Base-by-base conservation (phyloP, 2,888 invertebrate genomes). In the Thecophora atra region DNA sequence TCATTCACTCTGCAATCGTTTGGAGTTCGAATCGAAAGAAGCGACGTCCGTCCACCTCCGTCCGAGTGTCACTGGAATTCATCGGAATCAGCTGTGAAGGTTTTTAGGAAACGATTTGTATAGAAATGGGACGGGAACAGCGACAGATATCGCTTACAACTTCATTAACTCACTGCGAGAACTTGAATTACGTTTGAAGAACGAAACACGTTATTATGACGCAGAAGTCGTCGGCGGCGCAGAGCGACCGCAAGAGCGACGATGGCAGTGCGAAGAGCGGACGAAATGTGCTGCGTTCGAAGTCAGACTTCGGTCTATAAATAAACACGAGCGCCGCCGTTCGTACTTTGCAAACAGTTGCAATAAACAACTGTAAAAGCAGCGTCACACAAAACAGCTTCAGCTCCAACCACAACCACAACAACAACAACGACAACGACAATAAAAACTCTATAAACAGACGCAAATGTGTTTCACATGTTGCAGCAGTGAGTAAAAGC, bases 81-180 rank as follows among this genome's bases (percentile, higher is more conserved):
- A 37, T 37, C 11, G 37, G 11, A 51, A 51, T 51, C 51, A 51
- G 17, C 51, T 51, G 52, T 30, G 28, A 62, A 70, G 62, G 70
- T 62, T 70, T 70, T 63, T 62, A 51, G 70, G 70, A 70, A 70
- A 70, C 63, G 70, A 58, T 58, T 58, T 58, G 37, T 8, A 11
- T 37, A 37, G 37, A 37, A 37, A n/a, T n/a, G n/a, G n/a, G n/a
- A n/a, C n/a, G n/a, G n/a, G n/a, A n/a, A n/a, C n/a, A n/a, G n/a
- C n/a, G n/a, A n/a, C n/a, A 24, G 58, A 13, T 56, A 68, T 68
- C 68, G 26, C 56, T 68, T 58, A 44, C 68, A 17, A 42, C 56
- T 17, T 26, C n/a, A 58, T 56, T 44, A 69, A 69, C 28, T 58
- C 30, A 70, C 37, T 70, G 37, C 26, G 51, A 52, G 42, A n/a